A percentile compares a stretch with the other conserved stretches of the same genome.
Conservation (phyloP, 2,888 invertebrate genomes). For the Thumatha senex region DNA sequence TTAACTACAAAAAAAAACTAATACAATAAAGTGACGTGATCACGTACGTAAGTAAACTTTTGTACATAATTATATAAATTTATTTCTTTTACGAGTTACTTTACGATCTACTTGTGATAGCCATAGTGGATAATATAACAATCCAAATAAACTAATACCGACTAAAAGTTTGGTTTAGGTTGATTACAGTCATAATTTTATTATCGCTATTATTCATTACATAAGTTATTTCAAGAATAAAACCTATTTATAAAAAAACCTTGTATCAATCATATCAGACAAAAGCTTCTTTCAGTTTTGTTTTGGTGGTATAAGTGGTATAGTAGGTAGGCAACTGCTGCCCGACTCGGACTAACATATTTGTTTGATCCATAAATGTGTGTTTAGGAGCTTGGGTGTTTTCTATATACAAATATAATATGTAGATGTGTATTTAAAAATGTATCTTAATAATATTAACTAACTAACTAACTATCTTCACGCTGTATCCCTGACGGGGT, state of each 20-base stretch:
- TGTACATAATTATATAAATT: slow-evolving; percentile 51
- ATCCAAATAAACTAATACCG: slow-evolving; percentile 81
- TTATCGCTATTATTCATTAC: slow-evolving; percentile 62
- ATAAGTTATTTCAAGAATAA: slow-evolving; percentile 75
- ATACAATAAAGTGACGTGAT: slow-evolving; percentile 31
- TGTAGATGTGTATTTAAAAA: too few species aligned
- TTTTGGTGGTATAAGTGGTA: too few species aligned
- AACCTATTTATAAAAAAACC: slow-evolving; percentile 73
- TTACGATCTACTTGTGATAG: slow-evolving; percentile 71
- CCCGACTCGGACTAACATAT: too few species aligned
- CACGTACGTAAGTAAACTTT: slow-evolving; percentile 30
- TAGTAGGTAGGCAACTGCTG: too few species aligned
- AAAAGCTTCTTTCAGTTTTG: too few species aligned
- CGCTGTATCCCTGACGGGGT: too few species aligned
- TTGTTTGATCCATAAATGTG: too few species aligned
- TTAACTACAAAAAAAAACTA: slow-evolving; percentile 1
- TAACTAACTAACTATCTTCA: too few species aligned
- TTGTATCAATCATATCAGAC: too few species aligned
- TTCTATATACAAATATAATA: too few species aligned
- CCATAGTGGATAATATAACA: slow-evolving; percentile 59
- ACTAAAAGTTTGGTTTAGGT: slow-evolving; percentile 80
- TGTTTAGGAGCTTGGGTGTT: too few species aligned
- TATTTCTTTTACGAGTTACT: slow-evolving; percentile 44
- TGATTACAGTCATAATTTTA: slow-evolving; percentile 79
- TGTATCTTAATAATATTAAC: too few species aligned